Base-by-base conservation (phyloP, 53 echinoderm and acorn worm genomes). In the Paracentrotus lividus region DNA sequence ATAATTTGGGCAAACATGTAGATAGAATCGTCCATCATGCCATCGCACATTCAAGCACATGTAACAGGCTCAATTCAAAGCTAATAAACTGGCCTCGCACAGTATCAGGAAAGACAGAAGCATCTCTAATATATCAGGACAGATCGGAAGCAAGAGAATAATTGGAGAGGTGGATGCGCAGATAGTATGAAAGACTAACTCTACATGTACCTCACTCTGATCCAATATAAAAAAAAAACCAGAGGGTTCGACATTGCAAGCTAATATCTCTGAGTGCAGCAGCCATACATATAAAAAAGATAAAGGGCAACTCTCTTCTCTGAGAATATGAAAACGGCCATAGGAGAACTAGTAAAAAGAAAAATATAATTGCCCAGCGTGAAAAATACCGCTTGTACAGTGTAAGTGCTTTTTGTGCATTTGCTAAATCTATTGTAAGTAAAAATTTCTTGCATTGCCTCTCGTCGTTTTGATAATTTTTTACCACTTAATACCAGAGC, bases 141-240 rank as follows among this genome's bases (percentile, higher is more conserved):
- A 49, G 81, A 81, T n/a, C 47, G 81, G 81, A 81, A 81, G 47
- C 9, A 23, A 0, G 81, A 81, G 47, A 9, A 81, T 81, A 81
- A 81, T 81, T 81, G 81, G 47, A 81, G 81, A 2, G 81, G 47
- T 26, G 81, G 81, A 81, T n/a, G 9, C 26, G 3, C n/a, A 47
- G 81, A 44, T 44, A 15, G 33, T 23, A 81, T 81, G 26, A 47
- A 47, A 81, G 81, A n/a, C 47, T 8, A 23, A 26, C 27, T 81
- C 47, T 47, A n/a, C n/a, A n/a, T n/a, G n/a, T n/a, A 49, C 9
- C 81, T 72, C 32, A 12, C 72, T 14, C 38, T 16, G 36, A 72
- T 81, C 81, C 10, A 81, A 81, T 81, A 45, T 81, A 45, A 21
- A 42, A 43, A 44, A 81, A 47, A 27, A 81, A 32, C 10, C 27